phyloP scores from a whole-genome alignment of 2,113 vertebrate genomes.

The Struthio camelus region DNA sequence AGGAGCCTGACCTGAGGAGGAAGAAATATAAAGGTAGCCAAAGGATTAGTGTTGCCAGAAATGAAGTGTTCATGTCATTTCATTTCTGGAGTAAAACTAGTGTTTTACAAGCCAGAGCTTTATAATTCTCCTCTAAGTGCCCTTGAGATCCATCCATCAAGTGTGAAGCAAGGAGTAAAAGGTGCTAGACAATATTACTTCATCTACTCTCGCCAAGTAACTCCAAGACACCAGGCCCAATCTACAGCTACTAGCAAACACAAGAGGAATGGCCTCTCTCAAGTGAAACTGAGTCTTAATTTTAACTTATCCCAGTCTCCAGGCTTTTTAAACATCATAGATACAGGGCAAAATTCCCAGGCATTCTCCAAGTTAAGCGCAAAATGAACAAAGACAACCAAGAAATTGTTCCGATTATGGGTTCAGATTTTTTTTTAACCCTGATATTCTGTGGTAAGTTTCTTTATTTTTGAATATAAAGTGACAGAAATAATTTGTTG shows the following conservation, averaged over 20 bases:
- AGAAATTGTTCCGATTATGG: slow-evolving; percentile 62
- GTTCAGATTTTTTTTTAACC: slow-evolving; percentile 71
- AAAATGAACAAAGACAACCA: slow-evolving; percentile 46
- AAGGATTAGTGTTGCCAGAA: too few species aligned
- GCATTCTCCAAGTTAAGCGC: slow-evolving; percentile 3
- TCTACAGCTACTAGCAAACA: not conserved
- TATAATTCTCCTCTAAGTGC: not conserved
- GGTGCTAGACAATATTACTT: not conserved
- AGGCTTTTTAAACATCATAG: not conserved
- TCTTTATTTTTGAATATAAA: slow-evolving; percentile 89
- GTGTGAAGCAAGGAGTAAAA: not conserved
- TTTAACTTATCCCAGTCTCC: not conserved
- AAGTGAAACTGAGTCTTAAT: not conserved
- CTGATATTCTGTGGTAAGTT: slow-evolving; percentile 82
- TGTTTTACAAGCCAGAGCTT: not conserved
- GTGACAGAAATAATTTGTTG: slow-evolving; percentile 87
- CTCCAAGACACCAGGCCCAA: not conserved
- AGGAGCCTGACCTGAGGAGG: not conserved
- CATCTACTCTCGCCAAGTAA: not conserved
- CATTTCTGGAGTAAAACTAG: not conserved
- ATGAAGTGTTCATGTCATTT: not conserved
- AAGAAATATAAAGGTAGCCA: not conserved
- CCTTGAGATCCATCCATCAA: too few species aligned
- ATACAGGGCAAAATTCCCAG: not conserved
- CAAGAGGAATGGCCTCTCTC: not conserved